These are phyloP conservation scores for Anser cygnoides DNA, from an alignment of 2,113 vertebrate species.

Conservation along the genomic window DNA sequence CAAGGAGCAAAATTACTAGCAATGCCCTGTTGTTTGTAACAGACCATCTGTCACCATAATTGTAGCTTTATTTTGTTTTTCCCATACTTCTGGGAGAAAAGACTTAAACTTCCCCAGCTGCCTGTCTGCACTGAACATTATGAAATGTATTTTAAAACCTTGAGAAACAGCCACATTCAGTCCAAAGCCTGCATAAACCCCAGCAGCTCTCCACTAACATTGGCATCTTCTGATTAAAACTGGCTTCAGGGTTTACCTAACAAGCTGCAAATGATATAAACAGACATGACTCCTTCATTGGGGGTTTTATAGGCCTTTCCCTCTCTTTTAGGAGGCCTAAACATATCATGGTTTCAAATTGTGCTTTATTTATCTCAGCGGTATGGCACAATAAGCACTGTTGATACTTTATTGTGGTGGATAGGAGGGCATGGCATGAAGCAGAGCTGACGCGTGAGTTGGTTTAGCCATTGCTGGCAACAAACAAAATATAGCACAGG, in stretches of 20 bases:
- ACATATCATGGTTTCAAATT: neutral
- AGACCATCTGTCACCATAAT: neutral
- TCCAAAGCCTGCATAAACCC: neutral
- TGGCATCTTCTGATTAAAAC: neutral
- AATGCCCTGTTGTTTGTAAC: neutral
- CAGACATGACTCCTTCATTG: neutral
- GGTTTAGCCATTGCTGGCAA: neutral
- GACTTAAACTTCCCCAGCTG: neutral
- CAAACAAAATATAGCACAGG: neutral
- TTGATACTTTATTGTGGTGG: neutral
- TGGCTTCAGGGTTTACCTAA: slow-evolving; percentile 6
- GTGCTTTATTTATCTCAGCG: slow-evolving; percentile 43
- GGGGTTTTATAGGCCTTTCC: slow-evolving; percentile 26
- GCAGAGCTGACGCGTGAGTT: neutral
- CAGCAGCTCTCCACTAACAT: neutral
- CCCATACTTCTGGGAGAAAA: neutral
- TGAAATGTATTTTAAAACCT: neutral
- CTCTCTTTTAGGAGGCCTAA: slow-evolving; percentile 26
- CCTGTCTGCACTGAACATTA: neutral
- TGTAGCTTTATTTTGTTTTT: neutral
- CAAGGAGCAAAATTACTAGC: neutral
- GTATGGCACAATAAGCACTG: neutral
- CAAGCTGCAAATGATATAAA: slow-evolving; percentile 20
- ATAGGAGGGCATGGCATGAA: neutral
- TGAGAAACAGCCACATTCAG: neutral